Conservation (phyloP, 2,888 invertebrate species). For the Cremastobaeus sp. region DNA sequence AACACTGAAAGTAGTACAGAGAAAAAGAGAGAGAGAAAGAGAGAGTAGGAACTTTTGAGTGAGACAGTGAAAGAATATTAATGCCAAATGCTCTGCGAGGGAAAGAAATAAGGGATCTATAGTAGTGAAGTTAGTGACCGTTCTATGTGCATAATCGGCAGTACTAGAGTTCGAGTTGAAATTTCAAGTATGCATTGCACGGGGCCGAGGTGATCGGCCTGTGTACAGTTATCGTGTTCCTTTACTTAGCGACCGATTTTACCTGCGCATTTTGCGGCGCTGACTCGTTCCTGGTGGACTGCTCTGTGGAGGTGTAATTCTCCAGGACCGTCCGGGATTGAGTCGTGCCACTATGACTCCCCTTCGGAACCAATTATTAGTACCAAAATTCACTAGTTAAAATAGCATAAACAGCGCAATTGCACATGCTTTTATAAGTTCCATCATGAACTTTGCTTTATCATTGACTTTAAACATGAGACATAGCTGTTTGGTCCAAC, state of each 20-base stretch:
- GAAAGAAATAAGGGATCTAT: not conserved
- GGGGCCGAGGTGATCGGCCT: constrained; percentile 27
- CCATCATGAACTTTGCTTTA: not conserved
- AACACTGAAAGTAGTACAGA: constrained; percentile 16
- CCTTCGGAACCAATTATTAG: constrained; percentile 78
- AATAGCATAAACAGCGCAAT: constrained; percentile 41
- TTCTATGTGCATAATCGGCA: not conserved
- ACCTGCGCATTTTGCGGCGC: constrained; percentile 76
- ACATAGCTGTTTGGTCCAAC: no score
- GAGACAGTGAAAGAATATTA: constrained; percentile 14
- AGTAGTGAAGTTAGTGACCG: constrained; percentile 2
- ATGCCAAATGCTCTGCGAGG: constrained; percentile 26
- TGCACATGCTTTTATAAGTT: constrained; percentile 53
- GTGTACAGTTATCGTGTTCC: constrained; percentile 13
- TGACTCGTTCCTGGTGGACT: constrained; percentile 74
- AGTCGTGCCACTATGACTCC: constrained; percentile 77
- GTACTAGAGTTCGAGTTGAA: constrained; percentile 4
- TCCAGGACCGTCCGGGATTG: constrained; percentile 77
- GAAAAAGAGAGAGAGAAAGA: constrained; percentile 15
- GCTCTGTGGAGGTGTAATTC: constrained; percentile 77
- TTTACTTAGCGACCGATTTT: constrained; percentile 68
- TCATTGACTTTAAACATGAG: no score
- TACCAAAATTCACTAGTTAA: constrained; percentile 73
- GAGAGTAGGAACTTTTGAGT: constrained; percentile 9
- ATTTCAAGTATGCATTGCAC: constrained; percentile 12